These are phyloP conservation scores for Poeciliopsis paucimaculata DNA, from an alignment of 2,797 vertebrate species.

Conservation along the genomic window DNA sequence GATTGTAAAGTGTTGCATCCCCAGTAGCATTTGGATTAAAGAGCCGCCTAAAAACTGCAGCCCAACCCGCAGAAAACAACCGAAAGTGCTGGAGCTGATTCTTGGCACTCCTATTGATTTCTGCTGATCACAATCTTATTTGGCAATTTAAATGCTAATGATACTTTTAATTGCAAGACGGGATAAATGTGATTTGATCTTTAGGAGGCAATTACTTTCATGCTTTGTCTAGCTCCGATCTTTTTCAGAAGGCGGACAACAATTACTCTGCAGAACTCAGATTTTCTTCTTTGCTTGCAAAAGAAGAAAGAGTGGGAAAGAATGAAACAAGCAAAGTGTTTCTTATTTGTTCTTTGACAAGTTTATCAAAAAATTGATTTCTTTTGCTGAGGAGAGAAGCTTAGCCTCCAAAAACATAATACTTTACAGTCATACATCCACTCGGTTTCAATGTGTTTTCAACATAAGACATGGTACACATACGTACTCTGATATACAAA, in stretches of 20 bases:
- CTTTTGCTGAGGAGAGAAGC: constrained; percentile 18
- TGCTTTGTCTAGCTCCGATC: constrained; percentile 72
- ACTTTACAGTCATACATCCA: constrained; percentile 61
- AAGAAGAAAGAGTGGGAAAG: constrained; percentile 49
- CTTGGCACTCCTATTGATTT: constrained; percentile 78
- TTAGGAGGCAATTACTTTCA: constrained; percentile 77
- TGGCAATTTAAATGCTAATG: constrained; percentile 86
- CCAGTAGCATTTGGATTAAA: constrained; percentile 49
- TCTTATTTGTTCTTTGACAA: constrained; percentile 62
- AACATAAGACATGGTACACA: constrained; percentile 41
- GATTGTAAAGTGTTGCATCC: constrained; percentile 38
- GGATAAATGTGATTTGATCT: constrained; percentile 80
- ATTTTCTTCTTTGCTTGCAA: constrained; percentile 38
- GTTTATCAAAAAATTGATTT: constrained; percentile 68
- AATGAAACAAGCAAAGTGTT: constrained; percentile 63
- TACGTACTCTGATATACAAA: constrained; percentile 56
- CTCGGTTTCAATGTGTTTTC: constrained; percentile 33
- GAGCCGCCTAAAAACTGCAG: constrained; percentile 30
- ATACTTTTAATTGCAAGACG: constrained; percentile 82
- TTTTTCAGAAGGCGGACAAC: constrained; percentile 63
- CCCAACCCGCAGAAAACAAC: constrained; percentile 34
- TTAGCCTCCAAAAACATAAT: constrained; percentile 45
- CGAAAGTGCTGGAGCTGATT: constrained; percentile 56
- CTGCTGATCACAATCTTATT: constrained; percentile 83
- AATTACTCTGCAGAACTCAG: constrained; percentile 56